A percentile compares a stretch with the other conserved stretches of the same genome.
Conservation (phyloP, 2,888 invertebrate species). For the Calameuta filiformis region DNA sequence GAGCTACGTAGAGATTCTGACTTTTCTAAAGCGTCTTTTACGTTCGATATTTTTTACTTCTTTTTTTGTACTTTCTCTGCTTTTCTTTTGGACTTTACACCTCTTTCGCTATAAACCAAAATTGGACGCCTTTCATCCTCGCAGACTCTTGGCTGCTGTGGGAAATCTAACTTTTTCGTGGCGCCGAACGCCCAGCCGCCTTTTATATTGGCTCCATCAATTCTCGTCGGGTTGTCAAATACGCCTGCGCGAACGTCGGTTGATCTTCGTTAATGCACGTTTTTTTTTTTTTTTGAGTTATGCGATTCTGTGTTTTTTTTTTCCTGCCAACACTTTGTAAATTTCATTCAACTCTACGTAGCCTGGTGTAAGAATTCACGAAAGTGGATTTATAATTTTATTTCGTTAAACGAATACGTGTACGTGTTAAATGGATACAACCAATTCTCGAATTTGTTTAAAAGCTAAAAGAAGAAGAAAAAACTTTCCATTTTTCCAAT, state of each 20-base stretch:
- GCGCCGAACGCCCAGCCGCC: neutral
- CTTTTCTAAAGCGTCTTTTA: neutral
- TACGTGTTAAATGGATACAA: no score
- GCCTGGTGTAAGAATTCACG: neutral
- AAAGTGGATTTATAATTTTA: neutral
- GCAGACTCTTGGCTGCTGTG: neutral
- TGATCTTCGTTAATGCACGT: neutral
- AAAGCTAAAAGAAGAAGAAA: neutral
- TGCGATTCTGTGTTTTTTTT: neutral
- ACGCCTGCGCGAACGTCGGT: slow-evolving; percentile 5
- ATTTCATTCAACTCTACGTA: neutral
- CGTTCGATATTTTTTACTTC: neutral
- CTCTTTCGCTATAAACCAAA: neutral
- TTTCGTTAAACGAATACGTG: neutral
- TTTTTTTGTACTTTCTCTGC: neutral
- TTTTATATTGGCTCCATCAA: slow-evolving; percentile 20
- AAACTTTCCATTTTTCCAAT: neutral
- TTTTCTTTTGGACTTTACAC: neutral
- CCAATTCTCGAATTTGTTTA: neutral
- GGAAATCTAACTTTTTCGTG: neutral
- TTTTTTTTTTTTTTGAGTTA: neutral
- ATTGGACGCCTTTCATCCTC: neutral
- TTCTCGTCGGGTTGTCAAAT: slow-evolving; percentile 15
- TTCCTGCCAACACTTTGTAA: neutral
- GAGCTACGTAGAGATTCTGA: neutral